Evolutionary conservation across 2,888 invertebrate species (phyloP).

Genomic region (Tridacna gigas): DNA sequence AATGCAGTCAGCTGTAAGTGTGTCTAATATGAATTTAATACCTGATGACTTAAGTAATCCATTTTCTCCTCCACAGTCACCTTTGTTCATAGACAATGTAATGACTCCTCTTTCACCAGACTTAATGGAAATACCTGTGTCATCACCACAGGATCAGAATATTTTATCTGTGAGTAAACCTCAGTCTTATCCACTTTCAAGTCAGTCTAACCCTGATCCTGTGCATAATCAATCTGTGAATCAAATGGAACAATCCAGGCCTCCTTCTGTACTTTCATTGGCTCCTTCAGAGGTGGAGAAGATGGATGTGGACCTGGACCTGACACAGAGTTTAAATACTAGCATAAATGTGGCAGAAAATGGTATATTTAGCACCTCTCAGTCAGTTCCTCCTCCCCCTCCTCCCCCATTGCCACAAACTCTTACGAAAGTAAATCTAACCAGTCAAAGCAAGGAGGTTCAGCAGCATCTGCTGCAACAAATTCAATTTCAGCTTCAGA

Average conservation of each 20-base stretch:
- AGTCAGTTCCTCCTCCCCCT: conserved; percentile 37
- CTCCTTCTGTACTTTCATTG: conserved; percentile 80
- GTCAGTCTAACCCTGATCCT: conserved; percentile 33
- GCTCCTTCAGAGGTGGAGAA: conserved; percentile 65
- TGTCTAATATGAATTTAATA: conserved; percentile 61
- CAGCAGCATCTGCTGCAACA: conserved; percentile 67
- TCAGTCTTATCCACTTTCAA: conserved; percentile 27
- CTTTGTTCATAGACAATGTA: conserved; percentile 68
- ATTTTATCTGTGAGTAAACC: conserved; percentile 33
- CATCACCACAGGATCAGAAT: conserved; percentile 67
- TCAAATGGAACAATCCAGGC: conserved; percentile 79
- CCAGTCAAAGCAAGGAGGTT: conserved; percentile 86
- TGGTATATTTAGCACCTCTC: conserved; percentile 11
- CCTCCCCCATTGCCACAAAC: conserved; percentile 85
- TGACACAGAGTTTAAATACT: conserved; percentile 44
- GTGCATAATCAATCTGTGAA: conserved; percentile 18
- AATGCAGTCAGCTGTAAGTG: conserved; percentile 69
- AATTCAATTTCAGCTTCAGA: conserved; percentile 67
- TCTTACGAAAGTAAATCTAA: neutral
- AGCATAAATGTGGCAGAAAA: conserved; percentile 24
- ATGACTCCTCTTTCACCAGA: conserved; percentile 79
- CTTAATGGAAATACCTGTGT: conserved; percentile 74
- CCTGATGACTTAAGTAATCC: conserved; percentile 61
- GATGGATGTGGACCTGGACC: conserved; percentile 64
- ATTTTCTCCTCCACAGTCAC: conserved; percentile 77